Conservation (phyloP, 1,140 invertebrate species). For the Drosophila neocordata region DNA sequence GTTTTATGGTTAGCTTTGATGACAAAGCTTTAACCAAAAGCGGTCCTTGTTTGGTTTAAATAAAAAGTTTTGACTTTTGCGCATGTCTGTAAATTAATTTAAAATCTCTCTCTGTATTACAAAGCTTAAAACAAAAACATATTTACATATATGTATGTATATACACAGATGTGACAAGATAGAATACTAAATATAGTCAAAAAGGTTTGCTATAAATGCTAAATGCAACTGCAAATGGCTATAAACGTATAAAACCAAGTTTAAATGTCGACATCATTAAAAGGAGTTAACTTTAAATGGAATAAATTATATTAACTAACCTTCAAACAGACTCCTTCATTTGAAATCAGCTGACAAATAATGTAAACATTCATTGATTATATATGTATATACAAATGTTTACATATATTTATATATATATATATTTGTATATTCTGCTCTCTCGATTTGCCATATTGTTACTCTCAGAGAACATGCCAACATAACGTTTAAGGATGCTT, state of each 20-base stretch:
- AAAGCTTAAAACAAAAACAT: background rate
- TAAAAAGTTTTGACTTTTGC: background rate
- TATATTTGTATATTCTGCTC: background rate
- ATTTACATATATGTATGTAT: background rate
- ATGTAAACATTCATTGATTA: constrained; percentile 6
- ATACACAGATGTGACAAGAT: background rate
- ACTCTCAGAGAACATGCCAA: background rate
- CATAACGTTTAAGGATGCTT: background rate
- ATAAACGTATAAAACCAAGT: background rate
- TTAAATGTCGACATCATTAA: no score
- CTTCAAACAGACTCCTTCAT: background rate
- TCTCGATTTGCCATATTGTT: background rate
- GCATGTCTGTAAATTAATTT: background rate
- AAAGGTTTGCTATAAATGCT: background rate
- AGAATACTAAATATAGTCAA: background rate
- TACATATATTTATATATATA: no score
- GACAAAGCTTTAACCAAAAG: background rate
- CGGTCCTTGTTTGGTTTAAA: background rate
- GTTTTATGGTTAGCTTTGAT: background rate
- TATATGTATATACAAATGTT: background rate
- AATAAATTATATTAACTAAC: background rate
- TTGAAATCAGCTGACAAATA: background rate
- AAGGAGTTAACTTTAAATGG: background rate
- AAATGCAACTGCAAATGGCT: background rate
- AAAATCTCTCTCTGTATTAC: background rate